Percentiles rank a stretch among this genome's conserved stretches.
Evolutionary conservation across 1,140 invertebrate species (phyloP).

Genomic region (Drosophila orosa): DNA sequence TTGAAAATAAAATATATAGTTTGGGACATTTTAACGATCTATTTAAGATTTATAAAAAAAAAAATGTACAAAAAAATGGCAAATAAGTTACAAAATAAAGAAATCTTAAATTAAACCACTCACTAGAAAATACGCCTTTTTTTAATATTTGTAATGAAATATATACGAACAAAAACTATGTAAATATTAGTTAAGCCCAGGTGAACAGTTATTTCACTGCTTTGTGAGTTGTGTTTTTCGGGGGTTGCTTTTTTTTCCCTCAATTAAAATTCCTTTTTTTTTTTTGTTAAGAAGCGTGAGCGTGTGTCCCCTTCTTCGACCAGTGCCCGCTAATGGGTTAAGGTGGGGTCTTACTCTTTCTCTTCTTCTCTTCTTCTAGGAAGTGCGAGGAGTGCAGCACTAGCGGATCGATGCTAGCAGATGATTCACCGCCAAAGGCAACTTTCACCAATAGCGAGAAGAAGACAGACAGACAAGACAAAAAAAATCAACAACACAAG

Average conservation of each 20-base stretch:
- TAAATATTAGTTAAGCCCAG: neutral
- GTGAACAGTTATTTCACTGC: neutral
- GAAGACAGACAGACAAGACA: conserved; percentile 8
- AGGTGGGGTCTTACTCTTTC: conserved; percentile 2
- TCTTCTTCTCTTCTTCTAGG: neutral
- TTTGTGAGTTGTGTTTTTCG: neutral
- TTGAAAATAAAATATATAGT: too few relatives aligned
- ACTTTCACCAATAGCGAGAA: conserved; percentile 58
- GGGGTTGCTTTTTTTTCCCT: neutral
- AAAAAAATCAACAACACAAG: conserved; percentile 29
- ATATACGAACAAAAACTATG: neutral
- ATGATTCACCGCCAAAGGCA: conserved; percentile 52
- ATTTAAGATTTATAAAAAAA: neutral
- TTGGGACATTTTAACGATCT: too few relatives aligned
- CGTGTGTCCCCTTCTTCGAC: neutral
- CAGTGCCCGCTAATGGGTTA: conserved; percentile 11
- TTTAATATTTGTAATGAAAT: too few relatives aligned
- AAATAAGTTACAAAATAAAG: neutral
- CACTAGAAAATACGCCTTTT: neutral
- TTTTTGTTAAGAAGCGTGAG: neutral
- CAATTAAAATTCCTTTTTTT: neutral
- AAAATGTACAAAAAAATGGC: neutral
- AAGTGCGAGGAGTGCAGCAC: conserved; percentile 9
- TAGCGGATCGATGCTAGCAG: conserved; percentile 30
- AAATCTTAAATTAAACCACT: neutral